Base-by-base conservation (phyloP, 1,140 invertebrate species). In the Drosophila chauvacae region DNA sequence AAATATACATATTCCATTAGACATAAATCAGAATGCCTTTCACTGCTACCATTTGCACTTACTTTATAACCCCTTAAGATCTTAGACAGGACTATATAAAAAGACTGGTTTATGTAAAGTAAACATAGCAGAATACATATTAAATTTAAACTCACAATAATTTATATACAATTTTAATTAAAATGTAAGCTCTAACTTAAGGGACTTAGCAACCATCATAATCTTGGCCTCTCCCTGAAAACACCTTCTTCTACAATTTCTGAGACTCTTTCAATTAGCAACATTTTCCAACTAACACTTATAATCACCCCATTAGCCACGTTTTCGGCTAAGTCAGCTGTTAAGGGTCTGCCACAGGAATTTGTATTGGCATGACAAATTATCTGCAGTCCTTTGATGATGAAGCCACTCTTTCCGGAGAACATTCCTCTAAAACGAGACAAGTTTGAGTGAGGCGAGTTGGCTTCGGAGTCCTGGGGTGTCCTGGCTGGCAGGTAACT, bases 311-410 rank as follows among this genome's bases (percentile, higher is more conserved):
- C 68, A 72, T 72, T 72, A 60, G 23, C 45, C 45, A 30, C 39
- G 26, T 14, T 33, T 51, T 37, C 6, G 14, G 20, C 53, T 72
- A 59, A 60, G 23, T 23, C 37, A 37, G 55, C 18, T 18, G 30
- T 14, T 23, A 16, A 37, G 26, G 37, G 45, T 59, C 44, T 59
- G 69, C 53, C 66, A 59, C 66, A 60, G 45, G 35, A 71, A 37
- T 72, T 50, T 37, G 66, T 60, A 72, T 72, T 72, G 68, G 66
- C 66, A 72, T 72, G 70, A 72, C 70, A 72, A 72, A 72, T 72
- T 72, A 72, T 72, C 70, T 37, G 23, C 37, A 60, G 28, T 71
- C 35, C 68, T 72, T 72, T 72, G 70, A 72, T 71, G 69, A 72
- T 72, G 68, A 72, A 60, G 70, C 70, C 70, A 72, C 66, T 56